phyloP scores from a whole-genome alignment of 2,888 invertebrate species.

The Gastrophysa polygoni region DNA sequence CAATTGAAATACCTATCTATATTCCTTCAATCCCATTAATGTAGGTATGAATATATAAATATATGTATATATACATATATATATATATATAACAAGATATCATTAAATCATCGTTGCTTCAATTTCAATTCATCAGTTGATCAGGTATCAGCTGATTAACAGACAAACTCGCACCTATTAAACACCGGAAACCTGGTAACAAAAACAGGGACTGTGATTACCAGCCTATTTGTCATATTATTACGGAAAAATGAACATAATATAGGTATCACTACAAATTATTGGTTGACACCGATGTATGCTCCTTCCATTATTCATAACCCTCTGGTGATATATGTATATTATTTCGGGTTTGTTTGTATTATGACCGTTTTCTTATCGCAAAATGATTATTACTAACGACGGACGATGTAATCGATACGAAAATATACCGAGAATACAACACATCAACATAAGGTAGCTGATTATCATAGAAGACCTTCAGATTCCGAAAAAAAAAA shows the following conservation, averaged over 20 bases:
- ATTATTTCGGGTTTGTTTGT: neutral
- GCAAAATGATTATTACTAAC: neutral
- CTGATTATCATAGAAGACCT: too few relatives aligned
- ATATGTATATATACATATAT: too few relatives aligned
- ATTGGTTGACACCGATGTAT: slow-evolving; percentile 23
- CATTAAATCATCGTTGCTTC: neutral
- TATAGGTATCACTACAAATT: slow-evolving; percentile 32
- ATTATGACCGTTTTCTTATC: neutral
- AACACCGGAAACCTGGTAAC: slow-evolving; percentile 33
- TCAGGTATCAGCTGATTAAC: slow-evolving; percentile 38
- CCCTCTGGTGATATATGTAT: slow-evolving; percentile 15
- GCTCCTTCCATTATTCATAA: slow-evolving; percentile 23
- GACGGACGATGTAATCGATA: neutral
- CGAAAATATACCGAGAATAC: neutral
- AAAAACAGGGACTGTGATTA: slow-evolving; percentile 24
- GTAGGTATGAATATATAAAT: too few relatives aligned
- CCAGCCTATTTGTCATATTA: slow-evolving; percentile 27
- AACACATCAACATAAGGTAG: neutral
- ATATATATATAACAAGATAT: too few relatives aligned
- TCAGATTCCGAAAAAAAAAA: too few relatives aligned
- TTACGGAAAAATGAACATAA: slow-evolving; percentile 27
- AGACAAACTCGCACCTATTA: slow-evolving; percentile 34
- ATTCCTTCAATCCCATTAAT: too few relatives aligned
- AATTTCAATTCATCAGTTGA: slow-evolving; percentile 22
- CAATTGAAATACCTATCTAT: too few relatives aligned